A percentile compares a stretch with the other conserved stretches of the same genome.
Evolutionary conservation across 2,113 vertebrate species (phyloP).

Genomic region (Rousettus leschenaultii): DNA sequence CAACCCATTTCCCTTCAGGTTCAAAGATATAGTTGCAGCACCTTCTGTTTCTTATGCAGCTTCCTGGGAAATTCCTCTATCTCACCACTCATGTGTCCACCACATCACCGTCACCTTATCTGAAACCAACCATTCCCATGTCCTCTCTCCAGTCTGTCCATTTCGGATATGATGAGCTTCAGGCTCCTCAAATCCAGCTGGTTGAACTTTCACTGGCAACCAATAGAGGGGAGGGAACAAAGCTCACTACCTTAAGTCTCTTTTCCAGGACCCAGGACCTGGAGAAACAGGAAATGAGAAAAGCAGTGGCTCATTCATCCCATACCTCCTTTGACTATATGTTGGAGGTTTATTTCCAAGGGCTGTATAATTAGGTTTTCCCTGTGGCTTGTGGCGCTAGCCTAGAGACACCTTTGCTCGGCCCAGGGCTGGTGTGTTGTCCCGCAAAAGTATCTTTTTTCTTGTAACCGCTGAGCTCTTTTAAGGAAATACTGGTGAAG

Average conservation of each 20-base stretch:
- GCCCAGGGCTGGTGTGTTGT: not conserved
- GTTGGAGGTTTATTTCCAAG: not conserved
- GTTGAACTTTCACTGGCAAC: not conserved
- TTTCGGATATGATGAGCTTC: conserved; percentile 18
- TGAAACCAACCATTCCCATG: not conserved
- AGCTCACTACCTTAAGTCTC: not conserved
- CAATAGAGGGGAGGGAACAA: not conserved
- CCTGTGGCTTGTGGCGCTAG: not conserved
- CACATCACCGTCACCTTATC: conserved; percentile 45
- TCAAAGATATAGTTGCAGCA: conserved; percentile 9
- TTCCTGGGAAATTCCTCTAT: conserved; percentile 58
- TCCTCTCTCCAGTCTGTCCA: not conserved
- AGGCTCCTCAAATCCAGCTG: not conserved
- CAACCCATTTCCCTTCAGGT: conserved; percentile 27
- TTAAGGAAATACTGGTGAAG: not conserved
- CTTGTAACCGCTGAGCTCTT: not conserved
- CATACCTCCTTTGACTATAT: not conserved
- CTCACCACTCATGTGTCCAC: not conserved
- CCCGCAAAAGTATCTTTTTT: not conserved
- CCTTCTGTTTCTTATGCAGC: conserved; percentile 45
- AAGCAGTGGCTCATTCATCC: not conserved
- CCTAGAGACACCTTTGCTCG: not conserved
- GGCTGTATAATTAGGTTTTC: not conserved
- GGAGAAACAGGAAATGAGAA: not conserved
- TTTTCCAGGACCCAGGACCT: not conserved